Base-by-base conservation (phyloP, 2,797 vertebrate species). In the Xenopus petersii region DNA sequence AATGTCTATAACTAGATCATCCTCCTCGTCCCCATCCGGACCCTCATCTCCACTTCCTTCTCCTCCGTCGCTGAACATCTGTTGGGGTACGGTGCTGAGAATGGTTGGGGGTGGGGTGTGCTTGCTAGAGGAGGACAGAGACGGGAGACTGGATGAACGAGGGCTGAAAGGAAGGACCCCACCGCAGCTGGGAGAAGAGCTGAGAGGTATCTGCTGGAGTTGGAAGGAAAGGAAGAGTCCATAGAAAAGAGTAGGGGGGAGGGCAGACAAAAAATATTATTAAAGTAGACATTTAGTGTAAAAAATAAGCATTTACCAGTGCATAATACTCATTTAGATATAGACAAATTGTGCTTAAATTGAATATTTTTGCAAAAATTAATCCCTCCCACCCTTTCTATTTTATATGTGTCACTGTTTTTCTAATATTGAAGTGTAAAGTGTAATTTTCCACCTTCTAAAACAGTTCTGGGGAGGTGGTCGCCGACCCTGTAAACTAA, bases 1-100 rank as follows among this genome's bases (percentile, higher is more conserved):
- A 75, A 97, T 94, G 87, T 97, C 95, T n/a, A 97, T 96, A 82
- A 97, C 95, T 33, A 97, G 84, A 73, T 96, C 95, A 71, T 96
- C 95, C 21, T 77, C 75, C 0, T 96, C 95, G 59, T 92, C 94
- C 15, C 87, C 88, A 80, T 88, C 70, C 15, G 70, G 69, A 46
- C 87, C 86, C 0, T 89, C 88, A 0, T 97, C 95, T 24, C 94
- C 95, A 55, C 94, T 87, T 82, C 95, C 95, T 70, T 94, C 93
- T 24, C 94, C 93, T 65, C 82, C 46, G 79, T 95, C 95, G 8
- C 95, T 96, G 65, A 96, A 92, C 94, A 96, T 96, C 84, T 96
- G 95, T 81, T 92, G 89, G 24, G 95, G 94, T 67, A 96, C 94
- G 74, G 94, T 94, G 84, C 93, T 95, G 82, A 86, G 90, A 93